Evolutionary conservation across 2,113 vertebrate species (phyloP), one percentile per base, ranked within the genome.

Genomic region (Peromyscus maniculatus): DNA sequence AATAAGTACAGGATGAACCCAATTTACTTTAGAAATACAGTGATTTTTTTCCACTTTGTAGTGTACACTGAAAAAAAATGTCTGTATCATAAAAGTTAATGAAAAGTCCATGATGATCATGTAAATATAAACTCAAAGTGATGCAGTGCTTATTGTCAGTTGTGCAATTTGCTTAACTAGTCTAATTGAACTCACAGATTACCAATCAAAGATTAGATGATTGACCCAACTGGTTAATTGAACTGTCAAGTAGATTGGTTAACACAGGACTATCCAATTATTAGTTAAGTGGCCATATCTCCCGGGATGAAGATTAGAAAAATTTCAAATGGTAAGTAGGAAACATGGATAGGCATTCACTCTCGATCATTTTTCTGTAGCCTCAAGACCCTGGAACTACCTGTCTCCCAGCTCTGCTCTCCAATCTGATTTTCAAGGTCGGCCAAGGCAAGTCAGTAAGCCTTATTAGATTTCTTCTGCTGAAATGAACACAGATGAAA

Each of bases 381-480:
- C 21, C 19, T 6, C 66, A 66, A 96, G 59, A 96, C 33, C 19
- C 43, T 96, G 66, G 62, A 95, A 82, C 11, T 69, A 66, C 49
- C 0, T 43, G 33, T 74, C 2, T 92, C n/a, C 82, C 59, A 97
- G 39, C 3, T 5, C 64, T 92, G 13, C 43, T 92, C 55, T 97
- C 78, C 52, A 55, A 13, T 91, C 78, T 95, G 88, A 97, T 97
- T 96, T 96, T 94, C 39, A 91, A 88, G 78, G 36, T 59, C 75
- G 91, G 77, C 67, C 75, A 96, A 94, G 80, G 6, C 28, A 89
- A 39, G 64, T 90, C 67, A 87, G 59, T 64, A 94, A 91, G 69
- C 77, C 89, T 93, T 91, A 94, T 93, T 88, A 66, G 9, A 91
- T 91, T 28, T 89, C 31, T 94, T 88, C 46, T 39, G n/a, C 46